Evolutionary conservation across 2,797 vertebrate genomes (phyloP).

Genomic region (Peromyscus aztecus): DNA sequence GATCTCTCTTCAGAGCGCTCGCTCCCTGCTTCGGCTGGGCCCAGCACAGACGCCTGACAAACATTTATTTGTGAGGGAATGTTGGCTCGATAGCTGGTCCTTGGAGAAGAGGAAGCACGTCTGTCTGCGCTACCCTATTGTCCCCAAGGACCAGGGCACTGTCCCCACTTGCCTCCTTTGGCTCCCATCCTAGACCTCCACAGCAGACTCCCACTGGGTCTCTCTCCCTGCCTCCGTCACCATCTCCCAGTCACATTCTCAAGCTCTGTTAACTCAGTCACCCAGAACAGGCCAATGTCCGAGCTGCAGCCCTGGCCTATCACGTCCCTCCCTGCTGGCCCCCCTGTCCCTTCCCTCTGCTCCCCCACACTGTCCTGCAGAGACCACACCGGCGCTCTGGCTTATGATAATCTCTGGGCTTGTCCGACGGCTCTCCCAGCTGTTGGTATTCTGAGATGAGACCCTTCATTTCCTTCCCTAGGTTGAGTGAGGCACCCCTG

Average conservation of each 20-base stretch:
- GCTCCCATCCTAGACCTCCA: not conserved
- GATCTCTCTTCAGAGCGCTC: not conserved
- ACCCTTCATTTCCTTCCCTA: not conserved
- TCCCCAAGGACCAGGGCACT: not conserved
- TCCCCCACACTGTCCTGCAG: not conserved
- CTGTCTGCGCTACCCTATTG: not conserved
- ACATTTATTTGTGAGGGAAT: not conserved
- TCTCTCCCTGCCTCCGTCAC: constrained; percentile 26
- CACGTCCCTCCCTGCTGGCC: not conserved
- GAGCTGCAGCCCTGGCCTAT: not conserved
- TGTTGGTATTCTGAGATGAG: not conserved
- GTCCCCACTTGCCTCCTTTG: accelerated
- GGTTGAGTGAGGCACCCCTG: not conserved
- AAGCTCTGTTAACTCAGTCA: not conserved
- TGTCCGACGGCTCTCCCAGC: not conserved
- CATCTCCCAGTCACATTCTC: not conserved
- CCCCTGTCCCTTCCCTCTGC: not conserved
- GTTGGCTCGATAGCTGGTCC: no score
- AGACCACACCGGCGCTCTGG: no score
- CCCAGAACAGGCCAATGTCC: not conserved
- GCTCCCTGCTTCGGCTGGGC: not conserved
- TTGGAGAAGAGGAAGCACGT: not conserved
- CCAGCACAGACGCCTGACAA: accelerated
- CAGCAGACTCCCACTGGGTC: accelerated
- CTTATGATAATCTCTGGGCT: not conserved